Conservation (phyloP, 2,797 vertebrate species). For the Mareca penelope region DNA sequence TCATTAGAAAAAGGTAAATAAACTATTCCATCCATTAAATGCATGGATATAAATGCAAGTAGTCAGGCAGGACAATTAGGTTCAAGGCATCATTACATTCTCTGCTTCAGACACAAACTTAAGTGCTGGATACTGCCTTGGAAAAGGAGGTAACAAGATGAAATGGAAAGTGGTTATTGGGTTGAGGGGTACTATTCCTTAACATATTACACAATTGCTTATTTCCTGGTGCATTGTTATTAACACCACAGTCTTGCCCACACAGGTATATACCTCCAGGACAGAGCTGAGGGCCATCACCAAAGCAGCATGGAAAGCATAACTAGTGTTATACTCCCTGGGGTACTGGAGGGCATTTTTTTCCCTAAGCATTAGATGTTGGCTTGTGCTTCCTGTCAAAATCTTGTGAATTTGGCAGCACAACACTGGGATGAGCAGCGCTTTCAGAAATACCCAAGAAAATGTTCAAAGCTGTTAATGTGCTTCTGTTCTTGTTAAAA, state of each 20-base stretch:
- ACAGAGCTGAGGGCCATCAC: not conserved
- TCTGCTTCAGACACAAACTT: not conserved
- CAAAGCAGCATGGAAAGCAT: not conserved
- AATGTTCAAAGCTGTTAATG: not conserved
- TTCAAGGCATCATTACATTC: not conserved
- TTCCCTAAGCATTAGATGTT: not conserved
- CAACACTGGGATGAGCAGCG: not conserved
- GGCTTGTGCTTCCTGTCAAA: not conserved
- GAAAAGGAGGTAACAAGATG: not conserved
- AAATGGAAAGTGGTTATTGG: slow-evolving; percentile 7
- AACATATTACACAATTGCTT: not conserved
- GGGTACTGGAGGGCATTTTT: not conserved
- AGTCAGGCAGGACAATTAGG: not conserved
- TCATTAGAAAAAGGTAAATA: slow-evolving; percentile 26
- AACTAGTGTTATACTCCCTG: not conserved
- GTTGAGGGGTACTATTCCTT: not conserved
- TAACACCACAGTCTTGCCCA: not conserved
- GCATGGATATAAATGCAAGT: not conserved
- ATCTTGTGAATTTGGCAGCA: not conserved
- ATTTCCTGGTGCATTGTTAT: not conserved
- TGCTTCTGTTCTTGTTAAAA: not conserved
- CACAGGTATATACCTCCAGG: not conserved
- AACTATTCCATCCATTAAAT: slow-evolving; percentile 4
- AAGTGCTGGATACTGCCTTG: not conserved
- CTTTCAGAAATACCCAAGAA: not conserved